Conservation (phyloP, 2,888 invertebrate species). For the Trisateles emortualis region DNA sequence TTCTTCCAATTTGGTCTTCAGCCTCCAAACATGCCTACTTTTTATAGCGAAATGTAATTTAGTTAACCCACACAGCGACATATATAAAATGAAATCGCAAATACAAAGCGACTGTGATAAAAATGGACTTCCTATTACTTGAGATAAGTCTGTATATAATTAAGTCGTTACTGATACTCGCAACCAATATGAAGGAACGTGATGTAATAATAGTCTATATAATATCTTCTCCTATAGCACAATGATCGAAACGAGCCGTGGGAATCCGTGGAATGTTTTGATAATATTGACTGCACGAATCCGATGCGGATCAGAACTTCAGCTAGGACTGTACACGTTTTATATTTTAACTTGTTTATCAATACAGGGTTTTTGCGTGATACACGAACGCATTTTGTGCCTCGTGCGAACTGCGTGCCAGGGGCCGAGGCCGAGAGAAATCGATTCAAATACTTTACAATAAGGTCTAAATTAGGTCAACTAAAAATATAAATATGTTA, state of each 20-base stretch:
- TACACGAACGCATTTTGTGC: conserved; percentile 57
- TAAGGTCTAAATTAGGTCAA: conserved; percentile 31
- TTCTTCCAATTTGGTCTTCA: not conserved
- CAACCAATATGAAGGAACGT: conserved; percentile 32
- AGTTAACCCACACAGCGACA: not conserved
- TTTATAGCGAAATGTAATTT: not conserved
- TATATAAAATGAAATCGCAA: not conserved
- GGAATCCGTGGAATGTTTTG: conserved; percentile 69
- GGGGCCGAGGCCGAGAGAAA: conserved; percentile 80
- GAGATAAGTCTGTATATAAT: conserved; percentile 19
- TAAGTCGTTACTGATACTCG: conserved; percentile 32
- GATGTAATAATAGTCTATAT: conserved; percentile 33
- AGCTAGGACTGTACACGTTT: conserved; percentile 11
- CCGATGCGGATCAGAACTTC: conserved; percentile 16
- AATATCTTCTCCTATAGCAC: conserved; percentile 26
- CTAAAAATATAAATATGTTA: conserved; percentile 7
- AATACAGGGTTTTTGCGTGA: conserved; percentile 50
- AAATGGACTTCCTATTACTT: conserved; percentile 1
- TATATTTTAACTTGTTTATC: conserved; percentile 12
- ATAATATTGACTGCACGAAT: conserved; percentile 57
- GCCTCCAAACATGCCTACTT: not conserved
- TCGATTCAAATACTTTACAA: conserved; percentile 63
- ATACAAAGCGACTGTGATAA: not conserved
- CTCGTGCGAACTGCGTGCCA: conserved; percentile 60
- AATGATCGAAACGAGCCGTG: conserved; percentile 55